Base-by-base conservation (phyloP, 2,888 invertebrate species). In the Netelia fuscicornis region DNA sequence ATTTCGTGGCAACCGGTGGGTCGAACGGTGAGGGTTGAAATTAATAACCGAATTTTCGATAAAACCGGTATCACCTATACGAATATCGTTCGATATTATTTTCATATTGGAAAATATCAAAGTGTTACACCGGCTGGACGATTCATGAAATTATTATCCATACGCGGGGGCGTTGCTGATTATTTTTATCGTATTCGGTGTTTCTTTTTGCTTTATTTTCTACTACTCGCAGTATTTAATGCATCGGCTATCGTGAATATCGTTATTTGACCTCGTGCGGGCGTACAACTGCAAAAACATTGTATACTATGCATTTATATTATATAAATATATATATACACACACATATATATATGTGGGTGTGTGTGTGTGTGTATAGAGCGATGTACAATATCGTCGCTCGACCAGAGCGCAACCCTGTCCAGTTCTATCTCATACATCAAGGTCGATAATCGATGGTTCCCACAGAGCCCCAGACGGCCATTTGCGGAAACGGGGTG, bases 401-500 rank as follows among this genome's bases (percentile, higher is more conserved):
- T 77, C 64, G 77, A 64, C 68, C 77, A 48, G 74, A 77, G 52
- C 60, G 17, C 30, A 25, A 30, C 56, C 37, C 62, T 37, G 37
- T 44, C 70, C 37, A 37, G 77, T 52, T 48, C 48, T 76, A 74
- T 62, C 76, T 71, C 72, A 81, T 79, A 60, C 75, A 84, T 84
- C 72, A 77, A 80, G 86, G 58, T 83, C 81, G 83, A 86, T 86
- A 88, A 89, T 88, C 87, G 86, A 88, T 89, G 85, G 85, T 85
- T 85, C 82, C 92, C 94, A 6, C 94, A 97, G 98, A 98, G 93
- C 97, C 98, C 42, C 97, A 98, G 93, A 97, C 96, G 81, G 97
- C 99, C 0, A 98, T 99, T 92, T 99, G 99, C 94, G 99, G 99
- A 77, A 99, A 99, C 94, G 98, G 98, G 44, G 98, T 99, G 65